Base-by-base conservation (phyloP, 2,888 invertebrate genomes). In the Nezara viridula region DNA sequence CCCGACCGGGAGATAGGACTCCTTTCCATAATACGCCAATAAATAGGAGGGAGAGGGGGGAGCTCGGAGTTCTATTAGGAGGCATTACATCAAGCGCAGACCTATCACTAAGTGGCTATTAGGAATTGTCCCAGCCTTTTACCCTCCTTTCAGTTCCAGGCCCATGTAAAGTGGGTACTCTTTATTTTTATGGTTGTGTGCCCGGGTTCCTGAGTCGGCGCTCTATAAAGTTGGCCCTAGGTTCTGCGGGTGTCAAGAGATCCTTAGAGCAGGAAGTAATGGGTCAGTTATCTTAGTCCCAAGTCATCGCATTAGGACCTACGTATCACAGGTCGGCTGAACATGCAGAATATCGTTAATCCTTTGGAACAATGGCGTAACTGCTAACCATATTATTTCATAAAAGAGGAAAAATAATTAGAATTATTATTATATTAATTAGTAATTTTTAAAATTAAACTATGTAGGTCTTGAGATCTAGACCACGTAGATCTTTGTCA, bases 11-110 rank as follows among this genome's bases (percentile, higher is more conserved):
- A 73, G 66, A 73, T 37, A 37, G 66, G 32, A 37, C 66, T 73
- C 66, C 37, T 86, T 86, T 86, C 49, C 86, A 86, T 86, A 86
- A 27, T 50, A 86, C 49, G 50, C 32, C 86, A 52, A 86, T 86
- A 86, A 86, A 86, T 86, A 86, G 50, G 14, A 52, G 49, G 24
- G 27, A n/a, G 6, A 27, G 27, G 47, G 49, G 85, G n/a, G 16
- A 32, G 7, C 10, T 10, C 44, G 19, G 50, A 47, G 50, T 85
- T 85, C 85, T 85, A 85, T 85, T 85, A 85, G 47, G 85, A n/a
- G 14, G 50, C 27, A 50, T n/a, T 86, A 32, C 50, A 52, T 86
- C 86, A 50, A 21, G 32, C 21, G 86, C 52, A 52, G 85, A 2
- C 27, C 60, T 27, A 60, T 60, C 60, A 60, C 27, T 73, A 73